These are phyloP conservation scores for Steinernema scapterisci DNA, from an alignment of 2,888 invertebrate genomes.

Conservation along the genomic window DNA sequence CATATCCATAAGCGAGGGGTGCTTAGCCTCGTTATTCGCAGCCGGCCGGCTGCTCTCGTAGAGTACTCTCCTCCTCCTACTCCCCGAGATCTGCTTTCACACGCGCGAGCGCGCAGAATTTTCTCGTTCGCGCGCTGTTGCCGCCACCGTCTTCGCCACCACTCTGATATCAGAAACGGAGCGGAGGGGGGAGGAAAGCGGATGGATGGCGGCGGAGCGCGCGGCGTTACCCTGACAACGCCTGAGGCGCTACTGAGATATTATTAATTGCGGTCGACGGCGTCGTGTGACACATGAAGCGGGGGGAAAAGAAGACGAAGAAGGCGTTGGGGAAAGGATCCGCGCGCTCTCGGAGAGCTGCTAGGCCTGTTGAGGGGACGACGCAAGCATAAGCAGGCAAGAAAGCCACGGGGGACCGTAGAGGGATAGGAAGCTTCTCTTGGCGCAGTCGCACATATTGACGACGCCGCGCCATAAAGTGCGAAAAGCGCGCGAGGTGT, in stretches of 20 bases:
- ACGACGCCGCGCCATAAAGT: slow-evolving; percentile 29
- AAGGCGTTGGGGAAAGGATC: not conserved
- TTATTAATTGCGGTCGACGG: slow-evolving; percentile 32
- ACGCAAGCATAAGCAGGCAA: too few relatives aligned
- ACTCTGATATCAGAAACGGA: not conserved
- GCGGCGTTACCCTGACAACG: slow-evolving; percentile 30
- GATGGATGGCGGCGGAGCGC: not conserved
- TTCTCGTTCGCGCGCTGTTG: not conserved
- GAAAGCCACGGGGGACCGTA: not conserved
- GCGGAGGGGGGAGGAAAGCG: not conserved
- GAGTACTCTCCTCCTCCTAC: too few relatives aligned
- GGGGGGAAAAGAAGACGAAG: not conserved
- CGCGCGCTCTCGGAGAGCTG: not conserved
- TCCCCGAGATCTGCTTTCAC: not conserved
- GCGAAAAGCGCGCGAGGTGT: slow-evolving; percentile 18
- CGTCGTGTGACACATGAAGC: slow-evolving; percentile 26
- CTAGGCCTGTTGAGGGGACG: too few relatives aligned
- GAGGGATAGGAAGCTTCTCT: not conserved
- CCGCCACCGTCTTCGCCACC: too few relatives aligned
- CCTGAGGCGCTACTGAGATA: slow-evolving; percentile 30
- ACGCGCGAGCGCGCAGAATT: not conserved
- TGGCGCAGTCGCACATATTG: slow-evolving; percentile 15
- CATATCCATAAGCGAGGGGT: slow-evolving; percentile 29
- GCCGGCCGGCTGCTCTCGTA: not conserved
- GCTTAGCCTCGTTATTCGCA: not conserved